A percentile compares a stretch with the other conserved stretches of the same genome.
Evolutionary conservation across 2,888 invertebrate genomes (phyloP).

Genomic region (Cephus nigrinus): DNA sequence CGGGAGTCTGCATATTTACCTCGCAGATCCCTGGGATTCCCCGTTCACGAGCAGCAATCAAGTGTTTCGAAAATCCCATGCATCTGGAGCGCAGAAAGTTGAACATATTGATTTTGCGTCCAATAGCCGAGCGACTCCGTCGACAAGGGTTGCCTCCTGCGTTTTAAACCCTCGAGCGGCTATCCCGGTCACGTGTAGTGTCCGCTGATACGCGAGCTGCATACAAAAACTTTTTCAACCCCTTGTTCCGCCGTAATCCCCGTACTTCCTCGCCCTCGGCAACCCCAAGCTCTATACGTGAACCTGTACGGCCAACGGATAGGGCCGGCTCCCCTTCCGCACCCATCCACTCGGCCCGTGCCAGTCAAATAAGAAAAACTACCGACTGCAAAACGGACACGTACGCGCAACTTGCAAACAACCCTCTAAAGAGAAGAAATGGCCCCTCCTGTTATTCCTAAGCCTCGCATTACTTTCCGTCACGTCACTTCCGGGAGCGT

Average conservation of each 20-base stretch:
- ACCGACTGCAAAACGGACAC: constrained; percentile 28
- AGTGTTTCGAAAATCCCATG: not conserved
- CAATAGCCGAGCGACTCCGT: constrained; percentile 9
- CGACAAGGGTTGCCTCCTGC: constrained; percentile 4
- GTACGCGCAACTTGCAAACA: constrained; percentile 36
- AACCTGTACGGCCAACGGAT: not conserved
- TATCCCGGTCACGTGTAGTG: constrained; percentile 64
- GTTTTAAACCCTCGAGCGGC: constrained; percentile 41
- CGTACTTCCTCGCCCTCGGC: constrained; percentile 12
- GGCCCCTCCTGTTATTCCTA: not conserved
- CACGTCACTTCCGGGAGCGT: not conserved
- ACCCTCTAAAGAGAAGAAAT: constrained; percentile 29
- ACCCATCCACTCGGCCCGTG: not conserved
- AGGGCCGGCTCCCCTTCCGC: not conserved
- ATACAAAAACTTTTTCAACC: constrained; percentile 58
- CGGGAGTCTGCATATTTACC: not conserved
- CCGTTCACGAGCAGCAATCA: not conserved
- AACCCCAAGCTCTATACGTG: constrained; percentile 5
- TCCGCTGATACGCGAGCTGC: constrained; percentile 58
- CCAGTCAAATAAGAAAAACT: constrained; percentile 28
- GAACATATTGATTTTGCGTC: constrained; percentile 23
- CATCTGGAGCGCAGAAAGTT: constrained; percentile 9
- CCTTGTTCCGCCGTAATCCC: constrained; percentile 23
- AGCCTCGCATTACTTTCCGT: not conserved
- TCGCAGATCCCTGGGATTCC: not conserved